Evolutionary conservation across 2,797 vertebrate species (phyloP), one percentile per base, ranked within the genome.

Genomic region (Micromesistius poutassou): DNA sequence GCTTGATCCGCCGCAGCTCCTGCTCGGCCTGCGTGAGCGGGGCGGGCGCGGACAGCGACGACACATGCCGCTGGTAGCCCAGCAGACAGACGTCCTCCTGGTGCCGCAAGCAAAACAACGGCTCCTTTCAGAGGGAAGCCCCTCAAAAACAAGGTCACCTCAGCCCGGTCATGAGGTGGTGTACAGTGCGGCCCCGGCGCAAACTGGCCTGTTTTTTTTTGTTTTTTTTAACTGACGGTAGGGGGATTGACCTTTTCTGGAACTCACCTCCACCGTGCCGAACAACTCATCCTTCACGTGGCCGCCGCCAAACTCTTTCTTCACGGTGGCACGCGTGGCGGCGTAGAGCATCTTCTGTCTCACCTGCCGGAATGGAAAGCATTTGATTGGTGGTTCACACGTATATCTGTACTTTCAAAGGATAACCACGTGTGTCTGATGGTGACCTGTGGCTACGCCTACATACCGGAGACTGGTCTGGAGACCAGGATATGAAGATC

Each of bases 401-500:
- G 10, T 28, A 30, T 76, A 30, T 76, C 2, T 30, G 72, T 30
- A 46, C 36, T 30, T 16, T 55, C 66, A 25, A 70, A 70, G 7
- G 25, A 4, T 25, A 35, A 74, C 19, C 22, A 2, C 28, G 62
- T n/a, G 30, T 14, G 10, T 46, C 28, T 7, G 31, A 0, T 22
- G 68, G 30, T 40, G 31, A 62, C 30, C 2, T 66, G n/a, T 33
- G 42, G 73, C 33, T n/a, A 42, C 38, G 3, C 72, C 28, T 70
- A 93, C 93, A 76, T 94, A 99, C 98, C 8, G 97, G 97, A 82
- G 98, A 99, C 85, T 95, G 96, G 86, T 99, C 98, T 1, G 98
- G 98, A 36, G 98, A 99, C 98, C 98, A 99, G 42, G 98, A 97
- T 71, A 99, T 94, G 91, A 98, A 99, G 87, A 99, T 91, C 98